Conservation (phyloP, 2,113 vertebrate species). For the Cottus gobio region DNA sequence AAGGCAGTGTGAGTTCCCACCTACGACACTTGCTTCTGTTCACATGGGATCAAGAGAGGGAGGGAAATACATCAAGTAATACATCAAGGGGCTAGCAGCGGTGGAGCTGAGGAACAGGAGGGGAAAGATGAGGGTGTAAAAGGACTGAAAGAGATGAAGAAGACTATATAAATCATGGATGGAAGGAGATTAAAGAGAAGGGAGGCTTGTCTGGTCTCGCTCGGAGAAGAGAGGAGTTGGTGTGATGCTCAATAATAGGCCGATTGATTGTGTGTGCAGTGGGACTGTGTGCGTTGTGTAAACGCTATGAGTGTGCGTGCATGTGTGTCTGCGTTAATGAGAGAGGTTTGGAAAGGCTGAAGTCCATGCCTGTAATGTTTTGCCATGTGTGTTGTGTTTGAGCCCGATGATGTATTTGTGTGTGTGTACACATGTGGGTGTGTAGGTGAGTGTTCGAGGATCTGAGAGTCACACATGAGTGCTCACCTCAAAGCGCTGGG, state of each 20-base stretch:
- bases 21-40: constrained; percentile 35
- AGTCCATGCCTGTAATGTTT: background rate
- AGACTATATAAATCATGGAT: constrained; percentile 70
- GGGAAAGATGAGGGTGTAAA: constrained; percentile 47
- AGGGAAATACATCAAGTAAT: constrained; percentile 43
- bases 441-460: constrained; percentile 9
- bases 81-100: constrained; percentile 57
- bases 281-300: constrained; percentile 13
- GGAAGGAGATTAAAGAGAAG: constrained; percentile 68
- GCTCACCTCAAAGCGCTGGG: constrained; percentile 96
- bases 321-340: constrained; percentile 32
- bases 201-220: constrained; percentile 63
- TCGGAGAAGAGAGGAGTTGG: constrained; percentile 25
- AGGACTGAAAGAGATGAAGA: constrained; percentile 66
- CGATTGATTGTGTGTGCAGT: constrained; percentile 43
- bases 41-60: constrained; percentile 38
- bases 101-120: constrained; percentile 21
- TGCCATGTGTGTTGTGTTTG: constrained; percentile 7
- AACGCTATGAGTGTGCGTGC: background rate
- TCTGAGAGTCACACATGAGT: constrained; percentile 23
- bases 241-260: constrained; percentile 63
- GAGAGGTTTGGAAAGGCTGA: constrained; percentile 10
- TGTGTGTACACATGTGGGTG: background rate
- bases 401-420: constrained; percentile 30
- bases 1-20: constrained; percentile 31